phyloP scores from a whole-genome alignment of 2,888 invertebrate genomes.

The Andrena trimmerana region DNA sequence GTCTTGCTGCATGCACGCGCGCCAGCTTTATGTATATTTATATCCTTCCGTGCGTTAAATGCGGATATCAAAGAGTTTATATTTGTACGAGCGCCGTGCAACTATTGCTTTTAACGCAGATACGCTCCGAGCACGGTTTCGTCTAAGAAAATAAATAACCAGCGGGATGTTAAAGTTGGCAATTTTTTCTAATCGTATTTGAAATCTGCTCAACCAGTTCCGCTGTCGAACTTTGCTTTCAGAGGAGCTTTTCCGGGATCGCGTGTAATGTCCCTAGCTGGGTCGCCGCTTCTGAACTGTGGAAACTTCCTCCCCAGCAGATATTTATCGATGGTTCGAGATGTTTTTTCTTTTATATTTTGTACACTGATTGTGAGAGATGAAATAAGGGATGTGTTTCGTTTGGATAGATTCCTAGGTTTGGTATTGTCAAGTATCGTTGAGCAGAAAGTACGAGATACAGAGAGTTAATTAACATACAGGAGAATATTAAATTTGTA shows the following conservation, averaged over 20 bases:
- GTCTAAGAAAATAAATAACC: not conserved
- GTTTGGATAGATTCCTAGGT: too few relatives aligned
- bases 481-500: too few relatives aligned
- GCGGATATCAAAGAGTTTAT: slow-evolving; percentile 1
- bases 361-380: not conserved
- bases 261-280: slow-evolving; percentile 1
- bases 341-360: not conserved
- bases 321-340: slow-evolving; percentile 24
- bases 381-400: not conserved
- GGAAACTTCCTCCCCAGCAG: not conserved
- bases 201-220: slow-evolving; percentile 1
- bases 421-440: too few relatives aligned
- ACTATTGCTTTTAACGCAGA: slow-evolving; percentile 1
- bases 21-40: slow-evolving; percentile 3
- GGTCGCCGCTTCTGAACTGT: not conserved
- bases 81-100: not conserved
- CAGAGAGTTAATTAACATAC: too few relatives aligned
- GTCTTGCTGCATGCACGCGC: not conserved
- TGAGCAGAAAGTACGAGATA: too few relatives aligned
- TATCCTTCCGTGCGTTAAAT: not conserved
- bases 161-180: not conserved
- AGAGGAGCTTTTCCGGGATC: slow-evolving; percentile 22
- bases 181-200: not conserved
- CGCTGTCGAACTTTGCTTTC: slow-evolving; percentile 35
- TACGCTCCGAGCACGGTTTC: not conserved